Base-by-base conservation (phyloP, 2,888 invertebrate genomes). In the Disparrhopalites patrizii region DNA sequence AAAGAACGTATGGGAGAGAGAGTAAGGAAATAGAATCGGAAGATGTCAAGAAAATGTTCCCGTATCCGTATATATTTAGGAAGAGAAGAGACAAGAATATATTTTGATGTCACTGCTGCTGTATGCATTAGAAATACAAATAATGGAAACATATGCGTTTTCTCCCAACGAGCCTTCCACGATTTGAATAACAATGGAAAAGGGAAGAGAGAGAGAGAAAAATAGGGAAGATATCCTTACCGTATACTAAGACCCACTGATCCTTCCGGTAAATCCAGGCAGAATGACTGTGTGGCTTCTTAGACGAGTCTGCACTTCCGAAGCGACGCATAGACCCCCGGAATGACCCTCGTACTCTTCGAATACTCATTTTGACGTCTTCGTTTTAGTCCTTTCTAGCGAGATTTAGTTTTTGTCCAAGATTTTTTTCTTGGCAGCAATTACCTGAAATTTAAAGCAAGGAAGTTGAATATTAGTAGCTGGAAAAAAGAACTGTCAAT, bases 261-360 rank as follows among this genome's bases (percentile, higher is more conserved):
- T 68, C 64, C n/a, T 38, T 60, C 38, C 61, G 31, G 47, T 28
- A 68, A 43, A 65, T 54, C 68, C 68, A 68, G 0, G 36, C 30
- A 3, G 65, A 54, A 18, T 30, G 27, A n/a, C 43, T 27, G 2
- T 60, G 60, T 3, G 51, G 18, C 40, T 56, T 62, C 25, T 65
- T 65, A n/a, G 56, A 55, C 3, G 68, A 64, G 27, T 68, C 68
- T 7, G 64, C 60, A 28, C 65, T 61, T 8, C 68, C 68, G 30
- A 68, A 68, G 13, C 68, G 60, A 5, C 62, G 58, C 68, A 68
- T 68, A 7, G 68, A 68, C 30, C 68, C 68, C 5, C 68, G 68
- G 38, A 68, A 68, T 13, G 68, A 68, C 43, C 68, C 68, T 15
- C 68, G 54, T 20, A 68, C 60, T 50, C 68, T 25, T 50, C 68